Base-by-base conservation (phyloP, 2,888 invertebrate species). In the Anodontia alba region DNA sequence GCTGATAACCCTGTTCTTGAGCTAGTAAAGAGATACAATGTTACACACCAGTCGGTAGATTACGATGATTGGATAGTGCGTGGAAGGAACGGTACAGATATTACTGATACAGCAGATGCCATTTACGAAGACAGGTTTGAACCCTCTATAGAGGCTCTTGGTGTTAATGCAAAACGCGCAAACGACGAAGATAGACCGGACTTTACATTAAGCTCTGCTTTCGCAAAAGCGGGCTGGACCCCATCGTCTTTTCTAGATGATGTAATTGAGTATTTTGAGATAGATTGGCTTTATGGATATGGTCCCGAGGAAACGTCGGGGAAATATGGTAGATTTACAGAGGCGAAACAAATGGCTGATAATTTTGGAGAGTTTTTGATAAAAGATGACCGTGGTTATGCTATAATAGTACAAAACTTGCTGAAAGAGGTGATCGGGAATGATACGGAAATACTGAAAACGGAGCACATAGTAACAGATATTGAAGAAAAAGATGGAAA, bases 191-290 rank as follows among this genome's bases (percentile, higher is more conserved):
- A 70, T 15, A n/a, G 23, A 42, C 20, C 70, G 26, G 70, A 70
- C 15, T 70, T 26, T 29, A 43, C 42, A 12, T 12, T 70, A 23
- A 15, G 23, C 2, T n/a, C 42, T 38, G 70, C 23, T 3, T 70
- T 70, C n/a, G 10, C 8, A 17, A 42, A 42, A 43, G 70, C 23
- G 8, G 70, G 70, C 0, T 70, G 70, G 70, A 17, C 15, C 15
- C 46, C 70, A n/a, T 10, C 0, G 8, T 43, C 70, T 10, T 26
- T 36, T 23, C 20, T 70, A 8, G 70, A 70, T 29, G 43, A 70
- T 29, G 70, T 46, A n/a, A 70, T 70, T 46, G 70, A 70, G 26
- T 70, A 33, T 42, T 70, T 70, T 29, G 43, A 70, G 0, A 70
- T 70, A 12, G 70, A 70, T 23, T 42, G 29, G 26, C 10, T 29